Percentiles rank a stretch among this genome's conserved stretches.
Evolutionary conservation across 2,113 vertebrate species (phyloP).

Genomic region (Hemiprocne comata): DNA sequence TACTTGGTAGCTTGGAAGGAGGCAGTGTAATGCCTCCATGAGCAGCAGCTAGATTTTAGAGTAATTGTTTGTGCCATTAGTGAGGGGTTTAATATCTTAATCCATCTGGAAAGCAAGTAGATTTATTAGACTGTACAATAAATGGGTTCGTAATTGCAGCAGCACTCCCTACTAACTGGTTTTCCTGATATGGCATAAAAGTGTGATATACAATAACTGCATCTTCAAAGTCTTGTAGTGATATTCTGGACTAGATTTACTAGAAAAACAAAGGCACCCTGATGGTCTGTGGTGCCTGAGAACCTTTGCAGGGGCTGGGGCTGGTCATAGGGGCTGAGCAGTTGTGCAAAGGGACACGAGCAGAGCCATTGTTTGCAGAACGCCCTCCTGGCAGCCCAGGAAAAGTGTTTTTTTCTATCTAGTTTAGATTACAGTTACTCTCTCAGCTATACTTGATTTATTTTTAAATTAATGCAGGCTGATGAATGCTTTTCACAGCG

Average conservation of each 20-base stretch:
- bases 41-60: conserved; percentile 13
- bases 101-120: conserved; percentile 27
- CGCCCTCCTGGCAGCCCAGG: not conserved
- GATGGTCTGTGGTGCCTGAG: not conserved
- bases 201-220: not conserved
- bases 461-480: not conserved
- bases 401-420: not conserved
- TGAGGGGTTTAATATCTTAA: conserved; percentile 39
- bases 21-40: not conserved
- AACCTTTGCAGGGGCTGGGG: too few species aligned
- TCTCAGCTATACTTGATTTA: not conserved
- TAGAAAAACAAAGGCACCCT: not conserved
- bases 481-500: not conserved
- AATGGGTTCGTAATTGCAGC: conserved; percentile 31
- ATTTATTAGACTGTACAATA: conserved; percentile 25
- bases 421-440: not conserved
- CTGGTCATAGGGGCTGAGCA: not conserved
- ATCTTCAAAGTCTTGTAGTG: not conserved
- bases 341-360: not conserved
- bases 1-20: not conserved
- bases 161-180: not conserved
- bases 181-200: not conserved
- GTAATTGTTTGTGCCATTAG: conserved; percentile 34
- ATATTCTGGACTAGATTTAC: not conserved
- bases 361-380: too few species aligned